Evolutionary conservation across 2,888 invertebrate genomes (phyloP).

Genomic region (Slavum lentiscoides): DNA sequence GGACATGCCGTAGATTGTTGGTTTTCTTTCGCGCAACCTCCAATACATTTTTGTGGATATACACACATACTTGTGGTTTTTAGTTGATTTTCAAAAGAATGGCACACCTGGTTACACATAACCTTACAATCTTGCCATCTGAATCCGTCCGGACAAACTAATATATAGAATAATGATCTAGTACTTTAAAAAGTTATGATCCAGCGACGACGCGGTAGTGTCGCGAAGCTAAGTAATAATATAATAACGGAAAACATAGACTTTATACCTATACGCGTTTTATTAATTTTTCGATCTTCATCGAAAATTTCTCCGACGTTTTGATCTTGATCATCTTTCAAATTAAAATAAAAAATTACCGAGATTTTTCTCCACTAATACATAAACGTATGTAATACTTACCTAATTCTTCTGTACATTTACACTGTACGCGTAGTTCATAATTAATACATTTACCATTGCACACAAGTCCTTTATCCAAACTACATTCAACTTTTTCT

Average conservation of each 20-base stretch:
- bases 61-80: constrained; percentile 58
- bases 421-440: constrained; percentile 77
- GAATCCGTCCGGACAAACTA: constrained; percentile 36
- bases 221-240: too few species aligned
- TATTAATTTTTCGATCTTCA: constrained; percentile 1
- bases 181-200: background rate
- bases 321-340: constrained; percentile 6
- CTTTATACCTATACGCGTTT: constrained; percentile 23
- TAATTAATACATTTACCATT: constrained; percentile 74
- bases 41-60: constrained; percentile 53
- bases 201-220: background rate
- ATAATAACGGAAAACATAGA: too few species aligned
- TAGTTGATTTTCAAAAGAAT: constrained; percentile 65
- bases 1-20: constrained; percentile 63
- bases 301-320: background rate
- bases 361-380: background rate
- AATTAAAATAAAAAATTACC: background rate
- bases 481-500: constrained; percentile 75
- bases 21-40: constrained; percentile 62
- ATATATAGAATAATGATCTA: background rate
- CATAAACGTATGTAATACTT: background rate
- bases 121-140: constrained; percentile 77
- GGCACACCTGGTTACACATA: constrained; percentile 73
- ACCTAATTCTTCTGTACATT: constrained; percentile 61
- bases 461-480: constrained; percentile 75